Evolutionary conservation across 2,888 invertebrate genomes (phyloP).

Genomic region (Chydorus sphaericus): DNA sequence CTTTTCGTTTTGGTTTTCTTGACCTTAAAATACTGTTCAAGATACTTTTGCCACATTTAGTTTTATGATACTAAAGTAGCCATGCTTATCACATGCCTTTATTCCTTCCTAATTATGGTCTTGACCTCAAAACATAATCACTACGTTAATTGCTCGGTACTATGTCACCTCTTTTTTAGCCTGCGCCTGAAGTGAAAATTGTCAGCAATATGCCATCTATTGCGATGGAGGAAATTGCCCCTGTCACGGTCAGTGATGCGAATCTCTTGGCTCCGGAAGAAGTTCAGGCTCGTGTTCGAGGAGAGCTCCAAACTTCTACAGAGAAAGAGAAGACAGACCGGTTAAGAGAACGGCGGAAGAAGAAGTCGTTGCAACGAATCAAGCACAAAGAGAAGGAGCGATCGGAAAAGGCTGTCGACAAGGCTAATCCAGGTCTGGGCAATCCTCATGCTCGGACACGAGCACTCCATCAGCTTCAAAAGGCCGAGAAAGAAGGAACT

Average conservation of each 20-base stretch:
- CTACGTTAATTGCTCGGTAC: no score
- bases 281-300: constrained; percentile 46
- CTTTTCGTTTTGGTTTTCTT: background rate
- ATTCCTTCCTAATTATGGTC: background rate
- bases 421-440: constrained; percentile 37
- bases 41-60: no score
- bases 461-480: constrained; percentile 42
- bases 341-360: constrained; percentile 71
- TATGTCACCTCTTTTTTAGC: constrained; percentile 30
- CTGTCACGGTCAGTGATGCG: constrained; percentile 70
- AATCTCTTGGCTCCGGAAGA: constrained; percentile 83
- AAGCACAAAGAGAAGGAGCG: constrained; percentile 23
- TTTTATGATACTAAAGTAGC: no score
- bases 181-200: constrained; percentile 73
- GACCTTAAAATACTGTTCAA: background rate
- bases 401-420: constrained; percentile 21
- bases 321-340: constrained; percentile 76
- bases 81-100: background rate
- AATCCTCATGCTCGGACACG: constrained; percentile 41
- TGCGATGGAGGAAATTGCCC: constrained; percentile 89
- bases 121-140: background rate
- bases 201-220: constrained; percentile 82
- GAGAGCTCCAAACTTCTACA: constrained; percentile 48
- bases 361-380: constrained; percentile 58
- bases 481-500: constrained; percentile 48